Base-by-base conservation (phyloP, 2,888 invertebrate species). In the Cephus rjabovi region DNA sequence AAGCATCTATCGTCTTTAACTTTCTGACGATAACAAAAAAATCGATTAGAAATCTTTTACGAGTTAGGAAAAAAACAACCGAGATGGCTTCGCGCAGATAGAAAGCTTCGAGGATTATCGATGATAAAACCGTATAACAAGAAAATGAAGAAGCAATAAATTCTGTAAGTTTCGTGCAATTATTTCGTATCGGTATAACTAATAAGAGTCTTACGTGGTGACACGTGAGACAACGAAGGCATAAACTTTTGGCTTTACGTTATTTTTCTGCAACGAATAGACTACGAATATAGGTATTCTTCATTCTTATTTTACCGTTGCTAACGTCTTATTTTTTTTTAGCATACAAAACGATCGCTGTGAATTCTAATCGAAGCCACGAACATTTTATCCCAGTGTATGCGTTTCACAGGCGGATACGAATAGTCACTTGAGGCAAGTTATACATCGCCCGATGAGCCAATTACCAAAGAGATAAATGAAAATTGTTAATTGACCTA, bases 241-340 rank as follows among this genome's bases (percentile, higher is more conserved):
- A 56, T 23, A 56, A 23, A 70, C 34, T 34, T 77, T 73, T 77
- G 74, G 79, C 56, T 77, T 83, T 83, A 82, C 79, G 77, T 85
- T 84, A 83, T 82, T 83, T 85, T 84, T 83, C 77, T 83, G 81
- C 83, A 83, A 85, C 80, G 82, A 85, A 85, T 78, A 79, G 40
- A 34, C 31, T 34, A 56, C 56, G 56, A 56, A 56, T 56, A 56
- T 56, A 23, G 23, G 23, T 56, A 56, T 56, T 56, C 9, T 23
- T 9, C 56, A 56, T 56, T 56, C 6, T 56, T 56, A 56, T 56
- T 9, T 56, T 23, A 23, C 9, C 56, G 9, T 56, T 15, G 9
- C 9, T 23, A 56, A 23, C 23, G 9, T 23, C 6, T 23, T 2
- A 56, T 23, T 56, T 9, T 23, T 23, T 56, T 56, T 23, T 23